Evolutionary conservation across 2,113 vertebrate species (phyloP).

Genomic region (Lonchura striata): DNA sequence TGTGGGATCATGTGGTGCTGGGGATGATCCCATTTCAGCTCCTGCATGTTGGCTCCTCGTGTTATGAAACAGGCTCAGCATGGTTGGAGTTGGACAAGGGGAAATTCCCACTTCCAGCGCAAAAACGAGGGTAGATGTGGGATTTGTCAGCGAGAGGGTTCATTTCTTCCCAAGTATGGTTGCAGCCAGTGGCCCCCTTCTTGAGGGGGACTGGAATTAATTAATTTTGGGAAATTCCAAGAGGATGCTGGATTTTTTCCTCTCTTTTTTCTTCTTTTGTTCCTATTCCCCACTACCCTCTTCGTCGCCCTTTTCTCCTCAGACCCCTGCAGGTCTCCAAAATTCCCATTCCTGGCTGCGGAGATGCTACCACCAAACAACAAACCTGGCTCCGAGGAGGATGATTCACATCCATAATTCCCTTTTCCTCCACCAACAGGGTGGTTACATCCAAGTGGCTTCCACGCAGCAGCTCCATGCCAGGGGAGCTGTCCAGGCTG

Average conservation of each 20-base stretch:
- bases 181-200: background rate
- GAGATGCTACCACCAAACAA: background rate
- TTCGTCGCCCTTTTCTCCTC: background rate
- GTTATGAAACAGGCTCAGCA: background rate
- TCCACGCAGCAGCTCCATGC: background rate
- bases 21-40: background rate
- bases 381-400: background rate
- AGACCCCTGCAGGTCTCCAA: background rate
- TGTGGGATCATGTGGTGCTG: background rate
- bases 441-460: background rate
- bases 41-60: accelerated
- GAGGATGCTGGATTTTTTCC: background rate
- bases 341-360: background rate
- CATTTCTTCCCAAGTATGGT: background rate
- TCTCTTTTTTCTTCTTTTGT: background rate
- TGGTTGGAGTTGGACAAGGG: background rate
- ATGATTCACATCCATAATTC: background rate
- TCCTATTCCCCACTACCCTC: background rate
- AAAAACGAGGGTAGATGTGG: background rate
- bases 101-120: background rate
- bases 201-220: background rate
- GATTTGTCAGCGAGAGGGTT: background rate
- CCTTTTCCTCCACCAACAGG: background rate
- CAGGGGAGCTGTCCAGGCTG: background rate
- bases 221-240: background rate